A percentile compares a stretch with the other conserved stretches of the same genome.
Conservation (phyloP, 2,797 vertebrate genomes). For the Manis pentadactyla region DNA sequence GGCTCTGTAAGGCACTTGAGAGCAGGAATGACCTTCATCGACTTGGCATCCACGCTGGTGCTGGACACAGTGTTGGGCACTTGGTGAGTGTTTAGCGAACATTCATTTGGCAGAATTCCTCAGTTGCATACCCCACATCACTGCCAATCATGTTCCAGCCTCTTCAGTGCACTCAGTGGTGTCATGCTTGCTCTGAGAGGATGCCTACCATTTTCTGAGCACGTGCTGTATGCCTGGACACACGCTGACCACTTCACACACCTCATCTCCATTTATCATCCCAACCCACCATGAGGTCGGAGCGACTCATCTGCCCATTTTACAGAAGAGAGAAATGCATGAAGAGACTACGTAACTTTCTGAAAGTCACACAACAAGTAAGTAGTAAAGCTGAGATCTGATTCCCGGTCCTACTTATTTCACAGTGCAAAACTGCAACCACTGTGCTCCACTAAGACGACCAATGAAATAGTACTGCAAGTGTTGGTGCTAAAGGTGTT, state of each 20-base stretch:
- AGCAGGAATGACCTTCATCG: background rate
- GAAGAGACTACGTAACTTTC: background rate
- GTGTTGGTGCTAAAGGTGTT: background rate
- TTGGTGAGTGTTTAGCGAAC: rapidly evolving
- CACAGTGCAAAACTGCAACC: background rate
- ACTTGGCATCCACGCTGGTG: background rate
- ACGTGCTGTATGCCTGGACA: background rate
- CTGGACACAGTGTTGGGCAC: rapidly evolving
- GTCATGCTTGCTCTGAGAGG: too few species aligned
- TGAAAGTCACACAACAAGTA: background rate
- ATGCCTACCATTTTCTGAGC: background rate
- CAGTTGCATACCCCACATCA: background rate
- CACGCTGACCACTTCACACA: background rate
- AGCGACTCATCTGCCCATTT: background rate
- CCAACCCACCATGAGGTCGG: background rate
- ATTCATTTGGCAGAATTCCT: background rate
- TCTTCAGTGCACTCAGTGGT: background rate
- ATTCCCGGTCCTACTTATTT: background rate
- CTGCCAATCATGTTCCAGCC: background rate
- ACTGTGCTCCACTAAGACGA: background rate
- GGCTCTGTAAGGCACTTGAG: background rate
- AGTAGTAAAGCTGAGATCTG: background rate
- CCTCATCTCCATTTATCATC: background rate
- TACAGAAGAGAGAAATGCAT: background rate
- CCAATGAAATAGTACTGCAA: background rate